Base-by-base conservation (phyloP, 2,888 invertebrate genomes). In the Heliothis peltigera region DNA sequence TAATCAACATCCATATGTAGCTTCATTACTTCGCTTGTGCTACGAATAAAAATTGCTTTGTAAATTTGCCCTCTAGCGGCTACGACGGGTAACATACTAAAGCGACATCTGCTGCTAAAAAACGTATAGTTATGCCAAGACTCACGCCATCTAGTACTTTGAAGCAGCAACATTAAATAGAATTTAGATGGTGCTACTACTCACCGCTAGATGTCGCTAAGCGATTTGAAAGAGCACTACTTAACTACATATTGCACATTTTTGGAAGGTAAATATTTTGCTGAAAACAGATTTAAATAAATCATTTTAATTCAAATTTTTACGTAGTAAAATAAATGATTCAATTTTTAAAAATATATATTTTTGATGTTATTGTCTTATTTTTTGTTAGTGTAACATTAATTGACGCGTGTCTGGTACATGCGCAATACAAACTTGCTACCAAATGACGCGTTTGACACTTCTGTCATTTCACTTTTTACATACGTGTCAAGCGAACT, bases 401-500 rank as follows among this genome's bases (percentile, higher is more conserved):
- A 75, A 59, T 42, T 78, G 86, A 85, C 88, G 88, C 88, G 87
- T 87, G 88, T 88, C 87, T 76, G 56, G 64, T 70, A 75, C 74
- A 71, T 83, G 84, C 82, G 84, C 83, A 80, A 78, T 54, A 63
- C 65, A 78, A 39, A 79, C 68, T 72, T 75, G 64, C 57, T 80
- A 75, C 72, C 67, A 74, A 78, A 81, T 86, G 87, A 89, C 90
- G 88, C 86, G 87, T 87, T 83, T 87, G 90, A 89, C 89, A 80
- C 82, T 80, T 84, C 82, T 82, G 82, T 84, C 84, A 86, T 80
- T 90, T 92, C 91, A 92, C 91, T 94, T 94, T 89, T 92, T 92
- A 92, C 88, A 89, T 94, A 95, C 94, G 94, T 95, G 94, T 95
- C 94, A 94, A 90, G 87, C 82, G 79, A 88, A 84, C 83, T 91